phyloP scores from a whole-genome alignment of 1,140 invertebrate genomes.

The Diplogasteroides magnus region DNA sequence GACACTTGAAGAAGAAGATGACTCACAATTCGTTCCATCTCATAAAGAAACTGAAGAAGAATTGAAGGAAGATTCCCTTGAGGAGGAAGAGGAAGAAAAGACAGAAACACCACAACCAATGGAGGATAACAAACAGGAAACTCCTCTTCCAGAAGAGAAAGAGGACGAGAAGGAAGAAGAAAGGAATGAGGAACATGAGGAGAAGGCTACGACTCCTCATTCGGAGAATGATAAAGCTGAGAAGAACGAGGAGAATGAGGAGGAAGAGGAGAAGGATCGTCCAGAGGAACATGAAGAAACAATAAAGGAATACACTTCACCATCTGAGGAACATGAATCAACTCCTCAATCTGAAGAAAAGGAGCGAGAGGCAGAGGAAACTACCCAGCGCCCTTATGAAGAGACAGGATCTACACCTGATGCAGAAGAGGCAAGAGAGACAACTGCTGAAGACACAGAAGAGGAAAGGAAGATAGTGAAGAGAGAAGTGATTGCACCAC shows the following conservation, averaged over 20 bases:
- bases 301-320: neutral
- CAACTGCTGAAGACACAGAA: neutral
- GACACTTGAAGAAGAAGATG: neutral
- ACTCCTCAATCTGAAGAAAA: neutral
- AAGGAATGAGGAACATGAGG: neutral
- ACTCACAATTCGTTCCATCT: neutral
- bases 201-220: neutral
- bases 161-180: neutral
- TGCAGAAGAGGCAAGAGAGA: neutral
- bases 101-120: neutral
- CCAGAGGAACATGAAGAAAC: neutral
- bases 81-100: neutral
- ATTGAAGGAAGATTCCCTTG: neutral
- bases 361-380: neutral
- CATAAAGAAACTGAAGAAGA: neutral
- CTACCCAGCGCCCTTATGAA: neutral
- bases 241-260: neutral
- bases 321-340: neutral
- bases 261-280: neutral
- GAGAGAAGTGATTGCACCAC: neutral
- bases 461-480: neutral
- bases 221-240: neutral
- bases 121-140: neutral
- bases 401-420: neutral
- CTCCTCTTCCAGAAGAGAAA: too few species aligned